Evolutionary conservation across 2,113 vertebrate genomes (phyloP).

Genomic region (Heliornis fulica): DNA sequence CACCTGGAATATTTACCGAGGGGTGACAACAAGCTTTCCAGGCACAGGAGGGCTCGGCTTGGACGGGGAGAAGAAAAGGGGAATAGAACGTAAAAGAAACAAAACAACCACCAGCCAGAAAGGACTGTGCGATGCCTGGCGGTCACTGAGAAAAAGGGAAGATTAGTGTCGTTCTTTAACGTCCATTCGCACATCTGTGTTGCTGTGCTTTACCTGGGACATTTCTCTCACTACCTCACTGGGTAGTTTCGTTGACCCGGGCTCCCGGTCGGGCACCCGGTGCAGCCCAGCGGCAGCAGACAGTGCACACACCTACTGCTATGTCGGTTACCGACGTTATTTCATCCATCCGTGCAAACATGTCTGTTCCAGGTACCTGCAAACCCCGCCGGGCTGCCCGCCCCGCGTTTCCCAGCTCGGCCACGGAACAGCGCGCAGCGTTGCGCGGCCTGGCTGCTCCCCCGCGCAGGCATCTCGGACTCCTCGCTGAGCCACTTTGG

Average conservation of each 20-base stretch:
- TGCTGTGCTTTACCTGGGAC: constrained; percentile 12
- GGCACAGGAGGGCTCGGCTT: not conserved
- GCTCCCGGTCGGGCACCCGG: not conserved
- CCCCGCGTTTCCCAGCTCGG: not conserved
- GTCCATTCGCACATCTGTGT: not conserved
- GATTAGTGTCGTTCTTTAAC: not conserved
- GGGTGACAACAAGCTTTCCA: not conserved
- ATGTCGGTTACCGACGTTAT: not conserved
- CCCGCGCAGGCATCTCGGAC: not conserved
- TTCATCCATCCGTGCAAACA: not conserved
- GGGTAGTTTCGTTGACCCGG: not conserved
- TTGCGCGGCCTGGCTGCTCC: not conserved
- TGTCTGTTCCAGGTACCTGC: not conserved
- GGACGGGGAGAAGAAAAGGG: not conserved
- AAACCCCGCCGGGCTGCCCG: not conserved
- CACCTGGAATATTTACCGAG: not conserved
- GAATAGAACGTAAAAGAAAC: not conserved
- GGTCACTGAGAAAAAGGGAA: not conserved
- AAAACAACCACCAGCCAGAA: not conserved
- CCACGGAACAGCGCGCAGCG: not conserved
- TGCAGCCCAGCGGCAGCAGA: not conserved
- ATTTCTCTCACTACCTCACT: not conserved
- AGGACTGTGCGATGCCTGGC: not conserved
- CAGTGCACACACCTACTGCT: not conserved
- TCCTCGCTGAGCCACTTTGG: not conserved